Evolutionary conservation across 2,113 vertebrate species (phyloP).

Genomic region (Phyllostomus discolor): DNA sequence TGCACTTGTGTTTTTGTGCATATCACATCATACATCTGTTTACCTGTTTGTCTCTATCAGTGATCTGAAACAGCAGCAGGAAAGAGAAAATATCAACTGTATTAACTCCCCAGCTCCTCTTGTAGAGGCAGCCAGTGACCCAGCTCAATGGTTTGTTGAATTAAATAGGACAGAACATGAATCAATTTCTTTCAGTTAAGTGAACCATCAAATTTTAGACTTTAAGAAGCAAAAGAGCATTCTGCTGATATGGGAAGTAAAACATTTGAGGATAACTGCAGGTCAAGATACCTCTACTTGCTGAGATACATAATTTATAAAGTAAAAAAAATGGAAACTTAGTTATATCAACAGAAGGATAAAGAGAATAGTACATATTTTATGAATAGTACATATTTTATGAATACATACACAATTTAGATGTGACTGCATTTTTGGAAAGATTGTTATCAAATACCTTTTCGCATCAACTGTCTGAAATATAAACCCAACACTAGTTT

Average conservation of each 20-base stretch:
- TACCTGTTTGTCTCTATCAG: background rate
- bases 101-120: fast-evolving
- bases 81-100: background rate
- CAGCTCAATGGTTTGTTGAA: background rate
- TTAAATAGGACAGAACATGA: background rate
- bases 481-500: background rate
- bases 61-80: background rate
- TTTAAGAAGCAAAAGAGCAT: background rate
- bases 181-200: background rate
- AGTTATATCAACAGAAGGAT: background rate
- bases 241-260: background rate
- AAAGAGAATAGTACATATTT: constrained; percentile 21
- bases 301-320: constrained; percentile 22
- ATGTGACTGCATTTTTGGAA: constrained; percentile 8
- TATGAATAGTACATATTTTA: constrained; percentile 34
- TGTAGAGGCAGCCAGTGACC: background rate
- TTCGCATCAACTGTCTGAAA: background rate
- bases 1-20: background rate
- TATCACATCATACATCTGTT: background rate
- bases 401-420: constrained; percentile 1
- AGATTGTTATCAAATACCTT: background rate
- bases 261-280: background rate
- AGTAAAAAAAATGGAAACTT: constrained; percentile 9
- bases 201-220: background rate
- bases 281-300: background rate